These are phyloP conservation scores for Rhineura floridana DNA, from an alignment of 2,113 vertebrate species.

Conservation along the genomic window DNA sequence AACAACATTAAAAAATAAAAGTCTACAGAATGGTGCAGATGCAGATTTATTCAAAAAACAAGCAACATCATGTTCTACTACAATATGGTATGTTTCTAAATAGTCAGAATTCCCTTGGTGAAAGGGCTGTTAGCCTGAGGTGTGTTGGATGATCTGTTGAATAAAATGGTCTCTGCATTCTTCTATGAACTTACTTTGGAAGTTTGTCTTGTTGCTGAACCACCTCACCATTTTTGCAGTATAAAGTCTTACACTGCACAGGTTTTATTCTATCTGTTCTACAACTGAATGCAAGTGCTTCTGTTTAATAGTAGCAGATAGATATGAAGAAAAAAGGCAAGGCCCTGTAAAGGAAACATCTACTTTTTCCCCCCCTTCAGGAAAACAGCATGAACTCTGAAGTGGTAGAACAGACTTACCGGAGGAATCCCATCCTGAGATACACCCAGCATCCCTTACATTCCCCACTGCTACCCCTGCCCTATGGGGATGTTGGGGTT, in stretches of 20 bases:
- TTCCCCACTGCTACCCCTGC: slow-evolving; percentile 87
- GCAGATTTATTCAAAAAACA: background rate
- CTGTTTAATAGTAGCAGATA: background rate
- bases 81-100: background rate
- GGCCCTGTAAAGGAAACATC: background rate
- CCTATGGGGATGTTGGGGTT: slow-evolving; percentile 85
- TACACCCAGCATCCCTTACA: slow-evolving; percentile 93
- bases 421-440: slow-evolving; percentile 90
- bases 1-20: background rate
- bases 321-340: background rate
- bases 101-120: background rate
- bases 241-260: background rate
- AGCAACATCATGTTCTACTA: background rate
- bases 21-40: background rate
- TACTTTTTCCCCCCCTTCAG: slow-evolving; percentile 59
- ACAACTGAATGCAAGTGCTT: background rate
- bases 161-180: background rate
- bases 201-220: background rate
- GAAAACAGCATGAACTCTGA: slow-evolving; percentile 89
- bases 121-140: background rate
- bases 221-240: background rate
- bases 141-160: background rate
- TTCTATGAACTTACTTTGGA: background rate
- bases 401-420: slow-evolving; percentile 89
- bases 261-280: too few relatives aligned